Conservation (phyloP, 2,113 vertebrate species). For the Chunga burmeisteri region DNA sequence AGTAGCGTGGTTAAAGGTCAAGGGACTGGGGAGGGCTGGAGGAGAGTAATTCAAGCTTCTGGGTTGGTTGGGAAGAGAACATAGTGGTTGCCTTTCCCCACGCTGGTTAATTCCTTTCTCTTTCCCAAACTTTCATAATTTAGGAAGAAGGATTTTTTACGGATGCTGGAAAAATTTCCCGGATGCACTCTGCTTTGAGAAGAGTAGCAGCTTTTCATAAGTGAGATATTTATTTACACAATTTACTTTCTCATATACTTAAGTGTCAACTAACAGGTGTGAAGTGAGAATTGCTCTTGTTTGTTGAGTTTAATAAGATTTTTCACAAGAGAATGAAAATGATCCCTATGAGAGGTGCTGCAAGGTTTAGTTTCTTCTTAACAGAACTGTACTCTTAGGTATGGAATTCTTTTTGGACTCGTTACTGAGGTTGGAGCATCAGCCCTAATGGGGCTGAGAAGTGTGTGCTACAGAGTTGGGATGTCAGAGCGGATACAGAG, state of each 20-base stretch:
- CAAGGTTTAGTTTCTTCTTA: background rate
- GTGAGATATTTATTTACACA: slow-evolving; percentile 73
- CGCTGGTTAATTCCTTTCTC: slow-evolving; percentile 31
- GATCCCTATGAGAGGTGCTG: background rate
- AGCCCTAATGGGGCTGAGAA: background rate
- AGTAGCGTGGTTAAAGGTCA: background rate
- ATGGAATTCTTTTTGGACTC: background rate
- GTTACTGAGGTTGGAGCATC: background rate
- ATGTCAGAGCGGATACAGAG: background rate
- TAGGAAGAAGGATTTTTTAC: slow-evolving; percentile 74
- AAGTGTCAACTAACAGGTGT: background rate
- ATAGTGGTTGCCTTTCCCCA: background rate
- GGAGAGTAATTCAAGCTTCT: background rate
- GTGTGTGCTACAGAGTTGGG: background rate
- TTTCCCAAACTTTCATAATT: slow-evolving; percentile 20
- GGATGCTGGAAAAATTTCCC: slow-evolving; percentile 62
- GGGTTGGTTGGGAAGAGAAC: background rate
- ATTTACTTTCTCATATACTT: background rate
- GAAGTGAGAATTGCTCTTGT: background rate
- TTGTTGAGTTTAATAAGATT: background rate
- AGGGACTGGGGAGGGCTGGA: background rate
- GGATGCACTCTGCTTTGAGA: slow-evolving; percentile 73
- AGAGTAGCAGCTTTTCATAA: slow-evolving; percentile 85
- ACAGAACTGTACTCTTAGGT: background rate
- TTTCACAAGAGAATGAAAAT: background rate